These are phyloP conservation scores for Plagiodera versicolora DNA, from an alignment of 2,888 invertebrate genomes.

Conservation along the genomic window DNA sequence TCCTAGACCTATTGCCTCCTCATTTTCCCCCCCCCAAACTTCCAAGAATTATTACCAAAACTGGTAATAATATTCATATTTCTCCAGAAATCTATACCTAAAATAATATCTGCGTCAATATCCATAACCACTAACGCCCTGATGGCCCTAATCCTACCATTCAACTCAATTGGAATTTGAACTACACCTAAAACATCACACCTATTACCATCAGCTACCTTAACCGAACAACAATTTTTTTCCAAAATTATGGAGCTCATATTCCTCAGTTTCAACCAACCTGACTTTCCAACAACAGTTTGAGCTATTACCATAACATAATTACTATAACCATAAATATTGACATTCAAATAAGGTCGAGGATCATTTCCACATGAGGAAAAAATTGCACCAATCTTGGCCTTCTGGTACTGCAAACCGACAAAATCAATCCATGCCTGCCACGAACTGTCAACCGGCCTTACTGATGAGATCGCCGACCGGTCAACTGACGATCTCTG, in stretches of 20 bases:
- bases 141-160: slow-evolving; percentile 5
- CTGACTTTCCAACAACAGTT: slow-evolving; percentile 11
- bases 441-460: slow-evolving; percentile 14
- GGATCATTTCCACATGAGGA: slow-evolving; percentile 6
- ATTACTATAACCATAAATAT: slow-evolving; percentile 15
- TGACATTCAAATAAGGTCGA: slow-evolving; percentile 16
- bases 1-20: not conserved
- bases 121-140: slow-evolving; percentile 11
- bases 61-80: slow-evolving; percentile 16
- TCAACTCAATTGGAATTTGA: slow-evolving; percentile 16
- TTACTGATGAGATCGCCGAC: slow-evolving; percentile 4
- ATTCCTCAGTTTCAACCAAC: slow-evolving; percentile 14
- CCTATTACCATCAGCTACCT: slow-evolving; percentile 14
- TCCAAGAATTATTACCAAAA: not conserved
- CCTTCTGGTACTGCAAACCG: not conserved
- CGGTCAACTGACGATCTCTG: not conserved
- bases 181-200: slow-evolving; percentile 18
- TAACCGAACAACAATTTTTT: slow-evolving; percentile 1
- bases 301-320: slow-evolving; percentile 11
- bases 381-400: slow-evolving; percentile 6
- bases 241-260: not conserved
- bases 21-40: not conserved
- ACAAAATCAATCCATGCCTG: slow-evolving; percentile 21
- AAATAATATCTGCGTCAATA: slow-evolving; percentile 16
- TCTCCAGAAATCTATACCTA: slow-evolving; percentile 22